Percentiles rank a stretch among this genome's conserved stretches.
These are phyloP conservation scores for Molossus molossus DNA, from an alignment of 2,797 vertebrate species.

Conservation along the genomic window DNA sequence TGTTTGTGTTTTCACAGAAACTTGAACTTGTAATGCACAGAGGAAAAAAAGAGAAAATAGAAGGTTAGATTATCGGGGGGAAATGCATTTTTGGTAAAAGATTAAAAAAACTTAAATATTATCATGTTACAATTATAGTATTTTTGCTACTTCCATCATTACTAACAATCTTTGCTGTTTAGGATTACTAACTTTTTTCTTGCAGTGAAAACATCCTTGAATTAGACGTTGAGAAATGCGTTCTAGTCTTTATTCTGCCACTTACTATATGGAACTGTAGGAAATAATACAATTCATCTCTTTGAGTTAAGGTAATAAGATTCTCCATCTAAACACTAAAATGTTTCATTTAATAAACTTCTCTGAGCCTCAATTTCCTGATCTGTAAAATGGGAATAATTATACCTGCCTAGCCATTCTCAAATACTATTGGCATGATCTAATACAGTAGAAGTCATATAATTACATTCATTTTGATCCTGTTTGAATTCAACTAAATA, in stretches of 20 bases:
- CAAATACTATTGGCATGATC: background rate
- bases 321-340: conserved; percentile 47
- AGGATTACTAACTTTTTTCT: conserved; percentile 42
- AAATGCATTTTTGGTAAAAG: background rate
- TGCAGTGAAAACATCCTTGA: conserved; percentile 9
- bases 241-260: background rate
- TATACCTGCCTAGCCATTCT: background rate
- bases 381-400: conserved; percentile 25
- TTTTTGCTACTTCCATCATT: conserved; percentile 37
- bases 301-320: conserved; percentile 25
- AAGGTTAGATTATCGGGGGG: background rate
- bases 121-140: background rate
- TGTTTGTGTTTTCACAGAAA: conserved; percentile 35
- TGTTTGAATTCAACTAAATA: conserved; percentile 3
- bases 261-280: background rate
- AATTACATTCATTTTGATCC: background rate
- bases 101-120: background rate
- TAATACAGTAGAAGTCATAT: conserved; percentile 56
- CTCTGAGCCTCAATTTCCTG: conserved; percentile 43
- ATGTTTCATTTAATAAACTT: background rate
- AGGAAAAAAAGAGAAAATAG: background rate
- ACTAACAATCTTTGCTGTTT: conserved; percentile 22
- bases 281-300: background rate
- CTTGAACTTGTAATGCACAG: background rate
- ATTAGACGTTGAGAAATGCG: conserved; percentile 49